Evolutionary conservation across 2,113 vertebrate species (phyloP).

Genomic region (Mandrillus leucophaeus): DNA sequence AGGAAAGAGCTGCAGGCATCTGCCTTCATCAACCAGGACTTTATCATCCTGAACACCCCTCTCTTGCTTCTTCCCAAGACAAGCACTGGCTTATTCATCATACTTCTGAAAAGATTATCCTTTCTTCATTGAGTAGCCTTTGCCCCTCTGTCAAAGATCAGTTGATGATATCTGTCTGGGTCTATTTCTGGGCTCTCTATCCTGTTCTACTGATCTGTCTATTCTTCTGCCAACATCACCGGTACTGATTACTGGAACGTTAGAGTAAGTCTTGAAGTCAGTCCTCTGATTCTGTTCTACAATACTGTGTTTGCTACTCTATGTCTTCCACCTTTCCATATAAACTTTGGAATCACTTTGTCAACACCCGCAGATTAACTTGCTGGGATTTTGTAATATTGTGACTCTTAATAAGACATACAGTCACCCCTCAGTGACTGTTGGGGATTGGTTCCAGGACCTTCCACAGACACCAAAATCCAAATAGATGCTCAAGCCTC

Average conservation of each 20-base stretch:
- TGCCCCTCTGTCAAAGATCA: background rate
- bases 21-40: background rate
- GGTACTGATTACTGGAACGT: background rate
- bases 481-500: no score
- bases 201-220: background rate
- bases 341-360: background rate
- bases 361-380: background rate
- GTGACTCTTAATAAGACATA: background rate
- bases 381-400: background rate
- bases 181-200: background rate
- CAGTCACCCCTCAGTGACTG: background rate
- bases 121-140: background rate
- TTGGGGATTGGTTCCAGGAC: no score
- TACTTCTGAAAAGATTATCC: background rate
- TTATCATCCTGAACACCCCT: rapidly evolving
- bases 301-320: no score
- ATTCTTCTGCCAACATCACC: background rate
- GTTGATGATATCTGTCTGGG: background rate
- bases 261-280: background rate
- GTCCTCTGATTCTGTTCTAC: background rate
- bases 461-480: no score
- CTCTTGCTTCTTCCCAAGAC: background rate
- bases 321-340: no score
- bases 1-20: background rate
- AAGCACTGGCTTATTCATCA: background rate